phyloP scores from a whole-genome alignment of 2,113 vertebrate genomes.

The Sylvietta virens region DNA sequence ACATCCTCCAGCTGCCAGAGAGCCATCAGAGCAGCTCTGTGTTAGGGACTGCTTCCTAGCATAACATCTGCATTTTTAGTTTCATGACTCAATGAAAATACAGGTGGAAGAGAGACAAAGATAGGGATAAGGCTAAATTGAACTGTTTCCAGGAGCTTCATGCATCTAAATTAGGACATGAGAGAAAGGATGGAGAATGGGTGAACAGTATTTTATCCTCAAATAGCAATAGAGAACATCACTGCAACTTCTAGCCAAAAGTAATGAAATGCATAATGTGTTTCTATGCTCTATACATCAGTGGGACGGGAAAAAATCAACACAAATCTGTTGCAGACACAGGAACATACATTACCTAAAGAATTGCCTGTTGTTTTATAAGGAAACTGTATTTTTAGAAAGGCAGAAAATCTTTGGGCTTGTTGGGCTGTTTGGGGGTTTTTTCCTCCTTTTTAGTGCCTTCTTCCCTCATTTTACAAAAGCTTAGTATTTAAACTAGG shows the following conservation, averaged over 20 bases:
- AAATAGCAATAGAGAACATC: neutral
- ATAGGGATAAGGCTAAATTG: neutral
- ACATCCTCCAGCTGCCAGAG: neutral
- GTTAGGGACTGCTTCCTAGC: neutral
- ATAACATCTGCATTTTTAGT: neutral
- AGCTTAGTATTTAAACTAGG: neutral
- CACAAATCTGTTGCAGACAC: neutral
- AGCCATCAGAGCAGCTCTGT: neutral
- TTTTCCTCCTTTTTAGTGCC: neutral
- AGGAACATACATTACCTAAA: neutral
- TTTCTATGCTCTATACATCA: neutral
- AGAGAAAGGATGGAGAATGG: neutral
- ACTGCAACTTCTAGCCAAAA: neutral
- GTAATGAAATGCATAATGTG: neutral
- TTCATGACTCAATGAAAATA: neutral
- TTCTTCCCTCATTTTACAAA: neutral
- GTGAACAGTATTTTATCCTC: neutral
- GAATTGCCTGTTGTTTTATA: neutral
- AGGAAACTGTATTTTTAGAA: neutral
- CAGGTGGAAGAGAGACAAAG: neutral
- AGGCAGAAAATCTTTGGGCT: neutral
- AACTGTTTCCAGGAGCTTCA: neutral
- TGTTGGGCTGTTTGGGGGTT: accelerated
- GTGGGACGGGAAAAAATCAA: neutral
- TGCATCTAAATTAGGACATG: neutral